phyloP scores from a whole-genome alignment of 1,140 invertebrate species.

The Lineus longissimus region DNA sequence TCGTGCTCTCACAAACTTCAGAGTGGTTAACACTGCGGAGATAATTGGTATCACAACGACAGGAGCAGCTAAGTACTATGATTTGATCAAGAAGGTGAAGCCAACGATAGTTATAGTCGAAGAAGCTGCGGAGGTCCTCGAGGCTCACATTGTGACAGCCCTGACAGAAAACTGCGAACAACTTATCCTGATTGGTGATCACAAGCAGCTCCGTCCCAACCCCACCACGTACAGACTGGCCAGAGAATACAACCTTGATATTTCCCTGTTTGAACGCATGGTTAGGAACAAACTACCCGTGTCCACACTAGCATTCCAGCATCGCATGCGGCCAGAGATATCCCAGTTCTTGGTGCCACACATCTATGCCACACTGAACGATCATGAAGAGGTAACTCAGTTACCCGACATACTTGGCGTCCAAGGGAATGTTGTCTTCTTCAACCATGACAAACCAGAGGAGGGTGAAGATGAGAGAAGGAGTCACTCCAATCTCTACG shows the following conservation, averaged over 20 bases:
- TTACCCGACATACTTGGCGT: slow-evolving; percentile 16
- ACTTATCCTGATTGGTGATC: slow-evolving; percentile 41
- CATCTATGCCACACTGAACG: slow-evolving; percentile 32
- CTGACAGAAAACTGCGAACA: slow-evolving; percentile 21
- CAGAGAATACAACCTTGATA: slow-evolving; percentile 61
- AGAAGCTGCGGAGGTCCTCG: slow-evolving; percentile 27
- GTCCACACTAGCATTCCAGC: slow-evolving; percentile 21
- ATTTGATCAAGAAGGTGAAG: slow-evolving; percentile 52
- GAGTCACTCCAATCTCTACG: slow-evolving; percentile 9
- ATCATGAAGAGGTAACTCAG: slow-evolving; percentile 23
- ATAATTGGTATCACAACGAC: slow-evolving; percentile 73
- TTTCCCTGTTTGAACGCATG: slow-evolving; percentile 73
- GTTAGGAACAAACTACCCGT: slow-evolving; percentile 55
- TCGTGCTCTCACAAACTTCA: too few relatives aligned
- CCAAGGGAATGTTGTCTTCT: slow-evolving; percentile 9
- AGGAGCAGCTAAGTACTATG: slow-evolving; percentile 65
- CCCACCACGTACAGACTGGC: slow-evolving; percentile 62
- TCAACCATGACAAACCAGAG: slow-evolving; percentile 15
- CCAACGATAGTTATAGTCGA: slow-evolving; percentile 24
- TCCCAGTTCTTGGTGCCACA: slow-evolving; percentile 30
- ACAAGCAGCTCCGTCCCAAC: slow-evolving; percentile 69
- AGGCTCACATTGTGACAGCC: slow-evolving; percentile 21
- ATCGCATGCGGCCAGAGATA: slow-evolving; percentile 50
- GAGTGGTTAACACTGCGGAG: background rate
- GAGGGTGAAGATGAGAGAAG: slow-evolving; percentile 4